Evolutionary conservation across 2,113 vertebrate genomes (phyloP), one percentile per base, ranked within the genome.

Genomic region (Hyaena hyaena): DNA sequence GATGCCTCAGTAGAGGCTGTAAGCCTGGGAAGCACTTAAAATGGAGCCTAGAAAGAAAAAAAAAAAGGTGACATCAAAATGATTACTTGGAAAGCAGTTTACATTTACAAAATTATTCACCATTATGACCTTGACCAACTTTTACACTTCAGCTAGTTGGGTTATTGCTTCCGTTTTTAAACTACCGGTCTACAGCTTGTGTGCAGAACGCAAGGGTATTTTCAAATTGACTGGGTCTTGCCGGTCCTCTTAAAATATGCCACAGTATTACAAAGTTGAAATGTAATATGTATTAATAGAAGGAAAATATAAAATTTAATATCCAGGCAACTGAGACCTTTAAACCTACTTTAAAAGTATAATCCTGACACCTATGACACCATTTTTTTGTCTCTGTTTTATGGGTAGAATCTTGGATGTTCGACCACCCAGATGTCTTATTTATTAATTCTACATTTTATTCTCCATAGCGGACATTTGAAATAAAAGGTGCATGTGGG

Each of bases 251-350:
- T 88, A 88, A 94, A 93, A 35, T 81, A 76, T 53, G 92, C 82
- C 87, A 77, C 61, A 33, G 28, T 92, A 86, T 82, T 95, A 63
- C 5, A 31, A 95, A 97, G 85, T 98, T 97, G 85, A 96, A 89
- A 96, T 2, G 0, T 84, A 90, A 55, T 97, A 90, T 92, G 65
- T 92, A 82, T 95, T 98, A 98, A 97, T 96, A 97, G 97, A 97
- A 97, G 95, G 93, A 97, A 97, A 90, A 96, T 92, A 89, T 90
- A 97, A 98, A 98, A 98, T 95, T 87, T 97, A 98, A 97, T 97
- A 96, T 58, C 90, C 88, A 88, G 91, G 97, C 84, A 98, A 98
- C 6, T 28, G 93, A 93, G 90, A 96, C 97, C 97, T 95, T 97
- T 97, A 97, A 93, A 88, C 80, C 58, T 93, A 89, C 69, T 95